Evolutionary conservation across 2,888 invertebrate species (phyloP).

Genomic region (Pyrocoelia pectoralis): DNA sequence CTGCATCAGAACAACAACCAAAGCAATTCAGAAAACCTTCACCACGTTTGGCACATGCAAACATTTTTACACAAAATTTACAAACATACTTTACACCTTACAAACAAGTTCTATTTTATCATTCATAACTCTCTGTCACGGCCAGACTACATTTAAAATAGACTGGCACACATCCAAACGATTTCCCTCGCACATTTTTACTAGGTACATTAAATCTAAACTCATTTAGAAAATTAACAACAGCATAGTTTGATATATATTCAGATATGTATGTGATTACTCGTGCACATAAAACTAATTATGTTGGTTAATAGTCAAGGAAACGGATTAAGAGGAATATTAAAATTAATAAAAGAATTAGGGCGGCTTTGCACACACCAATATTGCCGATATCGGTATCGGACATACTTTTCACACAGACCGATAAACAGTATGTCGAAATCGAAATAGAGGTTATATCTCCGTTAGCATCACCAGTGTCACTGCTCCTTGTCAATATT

Average conservation of each 20-base stretch:
- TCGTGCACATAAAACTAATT: neutral
- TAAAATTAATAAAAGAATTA: constrained; percentile 7
- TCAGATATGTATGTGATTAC: too few relatives aligned
- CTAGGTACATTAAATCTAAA: neutral
- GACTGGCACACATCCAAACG: constrained; percentile 15
- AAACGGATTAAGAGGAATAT: neutral
- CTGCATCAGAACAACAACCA: constrained; percentile 58
- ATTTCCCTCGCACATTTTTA: neutral
- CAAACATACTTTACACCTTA: constrained; percentile 2
- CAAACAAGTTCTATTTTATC: constrained; percentile 2
- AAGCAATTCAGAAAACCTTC: constrained; percentile 49
- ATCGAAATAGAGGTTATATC: too few relatives aligned
- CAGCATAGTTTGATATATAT: neutral
- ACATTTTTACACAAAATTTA: constrained; percentile 18
- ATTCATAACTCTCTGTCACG: constrained; percentile 5
- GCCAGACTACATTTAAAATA: constrained; percentile 14
- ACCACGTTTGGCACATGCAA: constrained; percentile 26
- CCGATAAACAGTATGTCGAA: too few relatives aligned
- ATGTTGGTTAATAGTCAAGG: neutral
- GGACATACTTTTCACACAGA: too few relatives aligned
- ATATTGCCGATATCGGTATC: too few relatives aligned
- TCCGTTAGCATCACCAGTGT: too few relatives aligned
- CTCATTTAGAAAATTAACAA: neutral
- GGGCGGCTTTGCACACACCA: too few relatives aligned
- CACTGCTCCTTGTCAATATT: too few relatives aligned